phyloP scores from a whole-genome alignment of 2,888 invertebrate genomes.

The Thumatha senex region DNA sequence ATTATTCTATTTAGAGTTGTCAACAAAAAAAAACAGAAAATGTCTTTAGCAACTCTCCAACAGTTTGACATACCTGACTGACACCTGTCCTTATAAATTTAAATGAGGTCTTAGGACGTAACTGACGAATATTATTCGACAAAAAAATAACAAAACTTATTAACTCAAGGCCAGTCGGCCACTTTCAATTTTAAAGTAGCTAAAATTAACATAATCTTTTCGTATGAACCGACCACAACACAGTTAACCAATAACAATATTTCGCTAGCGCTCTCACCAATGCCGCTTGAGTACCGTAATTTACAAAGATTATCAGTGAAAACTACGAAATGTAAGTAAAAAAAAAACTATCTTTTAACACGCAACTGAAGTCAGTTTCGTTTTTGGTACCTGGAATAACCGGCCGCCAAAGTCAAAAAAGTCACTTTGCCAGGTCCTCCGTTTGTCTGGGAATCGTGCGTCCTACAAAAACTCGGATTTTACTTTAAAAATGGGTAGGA shows the following conservation, averaged over 20 bases:
- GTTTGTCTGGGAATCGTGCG: slow-evolving; percentile 42
- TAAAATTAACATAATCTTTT: slow-evolving; percentile 34
- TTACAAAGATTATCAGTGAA: neutral
- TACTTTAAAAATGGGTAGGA: slow-evolving; percentile 30
- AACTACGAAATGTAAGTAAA: slow-evolving; percentile 15
- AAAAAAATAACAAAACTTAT: slow-evolving; percentile 40
- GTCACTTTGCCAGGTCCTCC: slow-evolving; percentile 70
- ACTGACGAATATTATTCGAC: slow-evolving; percentile 16
- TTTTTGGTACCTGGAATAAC: slow-evolving; percentile 38
- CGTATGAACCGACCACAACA: slow-evolving; percentile 18
- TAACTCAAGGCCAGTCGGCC: slow-evolving; percentile 48
- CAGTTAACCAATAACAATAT: slow-evolving; percentile 9
- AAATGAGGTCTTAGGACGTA: slow-evolving; percentile 11
- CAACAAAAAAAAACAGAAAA: neutral
- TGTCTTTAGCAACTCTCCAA: neutral
- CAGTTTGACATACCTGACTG: neutral
- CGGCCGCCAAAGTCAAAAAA: slow-evolving; percentile 67
- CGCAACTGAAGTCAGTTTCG: slow-evolving; percentile 20
- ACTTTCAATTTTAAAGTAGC: slow-evolving; percentile 51
- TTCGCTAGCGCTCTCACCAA: slow-evolving; percentile 13
- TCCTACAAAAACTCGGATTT: slow-evolving; percentile 27
- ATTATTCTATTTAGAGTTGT: neutral
- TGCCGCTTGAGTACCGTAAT: slow-evolving; percentile 2
- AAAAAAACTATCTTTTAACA: slow-evolving; percentile 1
- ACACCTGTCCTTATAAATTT: slow-evolving; percentile 10